phyloP scores from a whole-genome alignment of 2,113 vertebrate genomes.

The Psettodes erumei region DNA sequence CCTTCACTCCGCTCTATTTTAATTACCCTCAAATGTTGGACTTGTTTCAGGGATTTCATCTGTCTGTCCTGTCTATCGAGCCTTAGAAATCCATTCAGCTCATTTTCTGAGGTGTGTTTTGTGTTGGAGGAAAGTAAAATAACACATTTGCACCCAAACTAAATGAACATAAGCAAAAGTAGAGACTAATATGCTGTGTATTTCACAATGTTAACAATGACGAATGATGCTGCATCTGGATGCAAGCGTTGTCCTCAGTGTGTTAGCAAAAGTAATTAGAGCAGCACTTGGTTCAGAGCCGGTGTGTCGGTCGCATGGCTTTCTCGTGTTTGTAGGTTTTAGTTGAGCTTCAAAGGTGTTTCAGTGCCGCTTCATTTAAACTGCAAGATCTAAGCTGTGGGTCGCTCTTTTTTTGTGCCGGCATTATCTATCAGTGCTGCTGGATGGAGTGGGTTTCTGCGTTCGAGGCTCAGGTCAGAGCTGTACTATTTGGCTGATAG shows the following conservation, averaged over 20 bases:
- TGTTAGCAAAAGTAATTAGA: background rate
- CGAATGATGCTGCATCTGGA: background rate
- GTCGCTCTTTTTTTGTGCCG: slow-evolving; percentile 14
- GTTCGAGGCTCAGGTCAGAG: slow-evolving; percentile 46
- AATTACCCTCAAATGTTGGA: background rate
- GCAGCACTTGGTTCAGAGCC: background rate
- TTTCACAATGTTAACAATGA: background rate
- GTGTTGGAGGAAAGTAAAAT: no score
- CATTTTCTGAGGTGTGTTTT: background rate
- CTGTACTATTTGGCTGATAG: background rate
- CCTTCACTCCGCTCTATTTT: background rate
- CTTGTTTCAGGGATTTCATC: background rate
- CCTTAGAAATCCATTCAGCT: background rate
- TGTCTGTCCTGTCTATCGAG: background rate
- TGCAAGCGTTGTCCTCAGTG: background rate
- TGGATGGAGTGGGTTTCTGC: slow-evolving; percentile 44
- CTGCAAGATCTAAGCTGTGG: background rate
- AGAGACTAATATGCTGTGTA: no score
- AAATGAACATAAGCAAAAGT: no score
- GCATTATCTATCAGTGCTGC: slow-evolving; percentile 11
- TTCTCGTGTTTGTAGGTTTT: slow-evolving; percentile 1
- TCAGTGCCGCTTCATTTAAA: background rate
- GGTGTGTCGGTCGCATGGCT: background rate
- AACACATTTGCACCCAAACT: no score
- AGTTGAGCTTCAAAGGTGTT: background rate